Base-by-base conservation (phyloP, 2,888 invertebrate genomes). In the Polietes domitor region DNA sequence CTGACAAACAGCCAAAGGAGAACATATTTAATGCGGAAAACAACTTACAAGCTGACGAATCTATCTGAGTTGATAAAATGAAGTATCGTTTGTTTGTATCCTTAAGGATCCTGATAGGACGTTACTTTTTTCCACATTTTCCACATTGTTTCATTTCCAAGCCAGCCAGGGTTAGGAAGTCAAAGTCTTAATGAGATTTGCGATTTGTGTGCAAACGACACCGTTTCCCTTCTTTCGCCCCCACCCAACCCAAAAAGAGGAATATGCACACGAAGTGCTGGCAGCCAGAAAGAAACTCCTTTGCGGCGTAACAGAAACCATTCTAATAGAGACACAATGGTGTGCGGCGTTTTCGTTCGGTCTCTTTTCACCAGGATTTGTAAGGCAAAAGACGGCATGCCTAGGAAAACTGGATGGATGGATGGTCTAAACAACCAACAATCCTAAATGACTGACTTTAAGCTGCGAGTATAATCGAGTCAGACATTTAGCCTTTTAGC, bases 21-120 rank as follows among this genome's bases (percentile, higher is more conserved):
- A 83, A 77, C 80, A 80, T 78, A 58, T 78, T 78, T 76, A 84
- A 79, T 83, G 76, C 85, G 76, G 77, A 77, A 83, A 85, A 78
- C 83, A 80, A 85, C 72, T 80, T 85, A 85, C 76, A 80, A 83
- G 77, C 86, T 86, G 83, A 85, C 85, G 85, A 86, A 83, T 86
- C 85, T 83, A 86, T 85, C 77, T 80, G 70, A 28, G 47, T 85
- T 24, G 74, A 74, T 76, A 83, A 75, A 83, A 83, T 85, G 81
- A 79, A 80, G 81, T 83, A 81, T 83, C 75, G 81, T 81, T 84
- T 63, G 55, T 83, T 83, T 68, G 61, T 84, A 81, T 76, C 78
- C 84, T 81, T 43, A 55, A 68, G 84, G 81, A n/a, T n/a, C n/a
- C 68, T 79, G 76, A 81, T 68, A 70, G 76, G 81, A 79, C 58